Conservation (phyloP, 2,888 invertebrate species). For the Caenorhabditis japonica region DNA sequence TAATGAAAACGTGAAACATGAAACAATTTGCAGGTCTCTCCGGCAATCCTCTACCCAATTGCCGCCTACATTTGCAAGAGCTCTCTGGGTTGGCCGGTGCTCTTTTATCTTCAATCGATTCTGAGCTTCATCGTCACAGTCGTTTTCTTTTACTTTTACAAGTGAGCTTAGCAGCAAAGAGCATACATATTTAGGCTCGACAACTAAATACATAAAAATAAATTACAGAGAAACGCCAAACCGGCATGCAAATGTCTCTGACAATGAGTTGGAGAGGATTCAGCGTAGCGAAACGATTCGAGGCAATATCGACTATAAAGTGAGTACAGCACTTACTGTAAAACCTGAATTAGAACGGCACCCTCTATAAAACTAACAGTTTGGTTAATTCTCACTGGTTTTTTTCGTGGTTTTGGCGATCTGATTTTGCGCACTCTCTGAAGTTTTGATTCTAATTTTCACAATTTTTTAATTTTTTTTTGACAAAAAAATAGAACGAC, state of each 20-base stretch:
- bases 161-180: constrained; percentile 38
- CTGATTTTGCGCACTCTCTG: no score
- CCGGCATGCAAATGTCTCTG: constrained; percentile 46
- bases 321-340: no score
- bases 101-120: constrained; percentile 48
- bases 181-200: not conserved
- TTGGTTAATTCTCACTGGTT: no score
- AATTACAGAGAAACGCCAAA: constrained; percentile 48
- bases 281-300: constrained; percentile 15
- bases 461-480: no score
- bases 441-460: no score
- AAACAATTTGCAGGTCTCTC: constrained; percentile 21
- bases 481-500: not conserved
- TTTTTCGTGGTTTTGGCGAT: no score
- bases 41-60: constrained; percentile 17
- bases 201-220: not conserved
- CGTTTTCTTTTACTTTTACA: constrained; percentile 47
- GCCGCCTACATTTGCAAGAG: constrained; percentile 15
- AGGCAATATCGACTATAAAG: constrained; percentile 30
- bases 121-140: constrained; percentile 24
- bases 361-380: no score
- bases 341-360: no score
- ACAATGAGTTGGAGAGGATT: constrained; percentile 38
- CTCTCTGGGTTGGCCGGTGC: constrained; percentile 37
- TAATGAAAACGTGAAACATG: not conserved